Conservation (phyloP, 2,797 vertebrate species). For the Urocyon cinereoargenteus region DNA sequence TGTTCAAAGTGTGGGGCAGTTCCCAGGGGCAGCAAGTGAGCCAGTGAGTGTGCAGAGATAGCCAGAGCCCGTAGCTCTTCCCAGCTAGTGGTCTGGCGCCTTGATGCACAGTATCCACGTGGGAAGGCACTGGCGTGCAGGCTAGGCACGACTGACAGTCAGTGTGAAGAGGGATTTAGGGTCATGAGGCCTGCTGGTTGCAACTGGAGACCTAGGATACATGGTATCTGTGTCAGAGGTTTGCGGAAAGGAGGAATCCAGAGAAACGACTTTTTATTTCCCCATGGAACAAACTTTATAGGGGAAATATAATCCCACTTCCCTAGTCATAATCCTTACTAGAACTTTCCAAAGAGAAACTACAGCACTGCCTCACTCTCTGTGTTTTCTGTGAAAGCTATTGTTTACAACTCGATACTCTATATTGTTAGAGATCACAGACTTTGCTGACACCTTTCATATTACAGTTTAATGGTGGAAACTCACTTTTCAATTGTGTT, state of each 20-base stretch:
- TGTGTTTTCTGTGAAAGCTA: background rate
- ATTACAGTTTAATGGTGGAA: background rate
- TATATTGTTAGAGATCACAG: background rate
- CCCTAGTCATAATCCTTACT: background rate
- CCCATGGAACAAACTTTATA: background rate
- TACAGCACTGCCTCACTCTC: background rate
- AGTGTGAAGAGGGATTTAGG: fast-evolving
- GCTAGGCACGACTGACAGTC: too few relatives aligned
- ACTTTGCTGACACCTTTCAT: background rate
- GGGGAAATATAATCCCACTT: background rate
- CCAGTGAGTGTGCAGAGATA: fast-evolving
- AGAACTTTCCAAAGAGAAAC: background rate
- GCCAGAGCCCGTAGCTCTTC: fast-evolving
- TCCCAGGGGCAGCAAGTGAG: background rate
- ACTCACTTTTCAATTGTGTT: slow-evolving; percentile 51
- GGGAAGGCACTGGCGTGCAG: fast-evolving
- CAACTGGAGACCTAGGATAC: fast-evolving
- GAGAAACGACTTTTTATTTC: background rate
- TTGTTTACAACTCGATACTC: slow-evolving; percentile 4
- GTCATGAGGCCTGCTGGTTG: fast-evolving
- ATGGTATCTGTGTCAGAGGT: fast-evolving
- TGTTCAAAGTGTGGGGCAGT: fast-evolving
- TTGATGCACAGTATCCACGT: fast-evolving
- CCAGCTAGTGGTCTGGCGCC: background rate
- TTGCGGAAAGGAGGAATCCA: background rate